These are phyloP conservation scores for Sylvilagus floridanus DNA, from an alignment of 2,797 vertebrate genomes.

Conservation along the genomic window DNA sequence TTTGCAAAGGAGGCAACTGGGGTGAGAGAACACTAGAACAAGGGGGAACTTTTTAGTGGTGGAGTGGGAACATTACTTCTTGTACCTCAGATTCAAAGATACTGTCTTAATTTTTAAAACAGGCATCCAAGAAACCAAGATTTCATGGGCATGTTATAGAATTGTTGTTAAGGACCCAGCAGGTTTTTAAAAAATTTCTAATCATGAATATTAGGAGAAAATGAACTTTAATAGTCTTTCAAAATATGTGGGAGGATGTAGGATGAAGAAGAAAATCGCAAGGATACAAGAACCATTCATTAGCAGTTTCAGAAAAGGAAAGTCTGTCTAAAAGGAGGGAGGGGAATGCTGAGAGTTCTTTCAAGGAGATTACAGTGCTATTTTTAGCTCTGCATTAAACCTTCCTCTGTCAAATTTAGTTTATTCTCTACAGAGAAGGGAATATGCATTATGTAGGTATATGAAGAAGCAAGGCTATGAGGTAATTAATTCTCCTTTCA, in stretches of 20 bases:
- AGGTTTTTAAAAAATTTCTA: constrained; percentile 60
- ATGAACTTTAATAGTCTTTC: constrained; percentile 66
- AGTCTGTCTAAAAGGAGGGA: constrained; percentile 70
- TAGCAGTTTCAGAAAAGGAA: constrained; percentile 75
- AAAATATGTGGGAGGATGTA: constrained; percentile 66
- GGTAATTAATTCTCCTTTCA: constrained; percentile 76
- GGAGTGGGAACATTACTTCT: not conserved
- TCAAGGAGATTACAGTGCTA: constrained; percentile 73
- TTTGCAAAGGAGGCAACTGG: not conserved
- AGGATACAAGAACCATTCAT: constrained; percentile 68
- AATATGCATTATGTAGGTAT: constrained; percentile 70
- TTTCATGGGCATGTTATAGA: constrained; percentile 6
- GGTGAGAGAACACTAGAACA: not conserved
- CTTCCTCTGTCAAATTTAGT: constrained; percentile 72
- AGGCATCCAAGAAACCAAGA: constrained; percentile 39
- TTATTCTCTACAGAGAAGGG: constrained; percentile 70
- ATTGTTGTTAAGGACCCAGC: constrained; percentile 43
- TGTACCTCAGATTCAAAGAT: not conserved
- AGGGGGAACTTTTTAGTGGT: not conserved
- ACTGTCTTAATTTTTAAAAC: constrained; percentile 50
- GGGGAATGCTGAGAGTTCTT: constrained; percentile 65
- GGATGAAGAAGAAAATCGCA: constrained; percentile 52
- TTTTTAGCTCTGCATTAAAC: constrained; percentile 73
- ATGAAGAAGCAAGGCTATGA: constrained; percentile 63
- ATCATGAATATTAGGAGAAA: constrained; percentile 54